A percentile compares a stretch with the other conserved stretches of the same genome.
Evolutionary conservation across 2,797 vertebrate species (phyloP).

Genomic region (Okamejei kenojei): DNA sequence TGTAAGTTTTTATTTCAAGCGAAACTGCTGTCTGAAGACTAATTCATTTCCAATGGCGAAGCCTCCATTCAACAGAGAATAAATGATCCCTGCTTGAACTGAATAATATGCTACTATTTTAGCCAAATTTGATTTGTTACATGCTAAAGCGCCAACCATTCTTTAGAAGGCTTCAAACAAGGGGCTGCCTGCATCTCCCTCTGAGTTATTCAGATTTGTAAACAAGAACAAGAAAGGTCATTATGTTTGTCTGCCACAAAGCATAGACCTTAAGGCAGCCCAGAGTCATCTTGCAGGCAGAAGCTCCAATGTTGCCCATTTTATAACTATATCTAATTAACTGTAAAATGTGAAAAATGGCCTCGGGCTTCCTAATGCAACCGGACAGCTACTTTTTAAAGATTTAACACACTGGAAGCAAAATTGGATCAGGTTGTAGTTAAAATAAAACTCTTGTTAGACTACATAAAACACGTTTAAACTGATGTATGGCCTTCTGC

Average conservation of each 20-base stretch:
- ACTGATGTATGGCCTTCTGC: background rate
- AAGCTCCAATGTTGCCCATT: background rate
- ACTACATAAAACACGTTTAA: background rate
- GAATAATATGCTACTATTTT: background rate
- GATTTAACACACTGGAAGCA: background rate
- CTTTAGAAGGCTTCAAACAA: background rate
- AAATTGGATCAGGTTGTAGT: background rate
- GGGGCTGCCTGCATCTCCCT: background rate
- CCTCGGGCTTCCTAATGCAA: background rate
- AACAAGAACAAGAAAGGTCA: background rate
- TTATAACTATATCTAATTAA: constrained; percentile 14
- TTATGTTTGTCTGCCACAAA: background rate
- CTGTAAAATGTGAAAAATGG: constrained; percentile 4
- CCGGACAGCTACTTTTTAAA: background rate
- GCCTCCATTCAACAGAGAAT: background rate
- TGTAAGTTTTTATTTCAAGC: background rate
- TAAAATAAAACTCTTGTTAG: background rate
- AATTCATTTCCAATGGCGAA: background rate
- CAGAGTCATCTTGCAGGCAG: background rate
- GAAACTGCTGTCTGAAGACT: no score
- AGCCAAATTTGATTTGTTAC: background rate
- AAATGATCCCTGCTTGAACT: background rate
- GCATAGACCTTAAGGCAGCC: no score
- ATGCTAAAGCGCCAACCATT: background rate
- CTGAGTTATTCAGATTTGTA: background rate